Evolutionary conservation across 2,888 invertebrate species (phyloP).

Genomic region (Megamerina dolium): DNA sequence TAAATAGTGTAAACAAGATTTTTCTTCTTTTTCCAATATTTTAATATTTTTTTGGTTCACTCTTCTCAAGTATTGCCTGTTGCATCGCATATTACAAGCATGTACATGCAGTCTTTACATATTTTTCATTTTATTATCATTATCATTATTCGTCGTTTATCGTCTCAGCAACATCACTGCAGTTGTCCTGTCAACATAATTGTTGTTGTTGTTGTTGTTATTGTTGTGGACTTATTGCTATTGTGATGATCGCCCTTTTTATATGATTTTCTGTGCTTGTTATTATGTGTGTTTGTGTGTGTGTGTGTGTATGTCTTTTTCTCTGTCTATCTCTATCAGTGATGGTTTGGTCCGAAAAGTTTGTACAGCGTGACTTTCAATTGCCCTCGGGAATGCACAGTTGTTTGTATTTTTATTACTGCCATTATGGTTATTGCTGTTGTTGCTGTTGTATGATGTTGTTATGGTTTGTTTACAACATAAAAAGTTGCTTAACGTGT

Average conservation of each 20-base stretch:
- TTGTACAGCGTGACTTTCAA: conserved; percentile 13
- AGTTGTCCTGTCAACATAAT: not conserved
- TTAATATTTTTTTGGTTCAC: conserved; percentile 1
- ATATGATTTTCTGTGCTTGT: not conserved
- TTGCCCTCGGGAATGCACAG: conserved; percentile 8
- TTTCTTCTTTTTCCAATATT: not conserved
- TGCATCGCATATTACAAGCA: conserved; percentile 2
- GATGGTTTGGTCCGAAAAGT: no score
- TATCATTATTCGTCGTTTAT: no score
- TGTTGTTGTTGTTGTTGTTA: not conserved
- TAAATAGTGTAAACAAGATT: not conserved
- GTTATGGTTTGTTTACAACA: not conserved
- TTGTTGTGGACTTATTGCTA: not conserved
- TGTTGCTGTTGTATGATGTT: not conserved
- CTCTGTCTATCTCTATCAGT: no score
- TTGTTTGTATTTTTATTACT: conserved; percentile 2
- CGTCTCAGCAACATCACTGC: not conserved
- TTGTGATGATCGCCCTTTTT: not conserved
- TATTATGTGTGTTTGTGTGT: not conserved
- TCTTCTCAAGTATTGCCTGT: conserved; percentile 9
- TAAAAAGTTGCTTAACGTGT: conserved; percentile 5
- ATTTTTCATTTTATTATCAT: not conserved
- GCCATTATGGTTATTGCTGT: conserved; percentile 2
- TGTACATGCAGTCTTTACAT: not conserved
- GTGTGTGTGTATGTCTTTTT: conserved; percentile 3